Percentiles rank a stretch among this genome's conserved stretches.
Evolutionary conservation across 2,888 invertebrate genomes (phyloP).

Genomic region (Phalera bucephala): DNA sequence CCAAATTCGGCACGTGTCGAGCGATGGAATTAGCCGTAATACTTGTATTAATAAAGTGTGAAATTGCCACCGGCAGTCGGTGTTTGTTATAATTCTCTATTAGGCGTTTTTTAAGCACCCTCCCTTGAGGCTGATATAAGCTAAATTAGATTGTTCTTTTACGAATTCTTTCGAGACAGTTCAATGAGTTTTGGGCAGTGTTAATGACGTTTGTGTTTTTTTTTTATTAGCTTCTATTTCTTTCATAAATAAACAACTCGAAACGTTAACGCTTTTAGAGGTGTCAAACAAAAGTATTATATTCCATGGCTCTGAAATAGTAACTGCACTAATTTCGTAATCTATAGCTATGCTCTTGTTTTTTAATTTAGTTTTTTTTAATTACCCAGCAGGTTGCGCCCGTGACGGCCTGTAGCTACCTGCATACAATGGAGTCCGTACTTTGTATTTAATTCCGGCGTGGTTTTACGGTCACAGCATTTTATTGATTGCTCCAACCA

Average conservation of each 20-base stretch:
- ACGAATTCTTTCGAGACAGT: slow-evolving; percentile 29
- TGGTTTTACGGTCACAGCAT: slow-evolving; percentile 70
- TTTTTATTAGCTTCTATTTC: no score
- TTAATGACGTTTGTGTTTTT: no score
- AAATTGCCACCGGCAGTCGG: slow-evolving; percentile 73
- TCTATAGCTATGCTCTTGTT: slow-evolving; percentile 23
- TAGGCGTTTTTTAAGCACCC: slow-evolving; percentile 55
- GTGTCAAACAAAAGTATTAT: slow-evolving; percentile 11
- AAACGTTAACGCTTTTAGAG: slow-evolving; percentile 10
- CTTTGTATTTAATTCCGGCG: slow-evolving; percentile 70
- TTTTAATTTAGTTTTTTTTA: slow-evolving; percentile 43
- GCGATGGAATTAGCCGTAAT: slow-evolving; percentile 79
- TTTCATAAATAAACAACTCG: neutral
- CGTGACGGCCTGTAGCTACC: slow-evolving; percentile 42
- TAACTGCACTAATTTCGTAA: slow-evolving; percentile 24
- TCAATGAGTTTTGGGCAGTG: neutral
- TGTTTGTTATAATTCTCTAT: slow-evolving; percentile 80
- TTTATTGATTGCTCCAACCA: slow-evolving; percentile 78
- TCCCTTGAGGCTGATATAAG: slow-evolving; percentile 32
- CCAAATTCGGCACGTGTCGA: slow-evolving; percentile 80
- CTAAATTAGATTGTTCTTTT: slow-evolving; percentile 52
- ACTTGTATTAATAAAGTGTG: slow-evolving; percentile 83
- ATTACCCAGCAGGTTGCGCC: slow-evolving; percentile 43
- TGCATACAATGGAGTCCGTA: slow-evolving; percentile 39
- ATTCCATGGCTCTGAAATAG: slow-evolving; percentile 14